Conservation (phyloP, 2,888 invertebrate genomes). For the Nomada fucata region DNA sequence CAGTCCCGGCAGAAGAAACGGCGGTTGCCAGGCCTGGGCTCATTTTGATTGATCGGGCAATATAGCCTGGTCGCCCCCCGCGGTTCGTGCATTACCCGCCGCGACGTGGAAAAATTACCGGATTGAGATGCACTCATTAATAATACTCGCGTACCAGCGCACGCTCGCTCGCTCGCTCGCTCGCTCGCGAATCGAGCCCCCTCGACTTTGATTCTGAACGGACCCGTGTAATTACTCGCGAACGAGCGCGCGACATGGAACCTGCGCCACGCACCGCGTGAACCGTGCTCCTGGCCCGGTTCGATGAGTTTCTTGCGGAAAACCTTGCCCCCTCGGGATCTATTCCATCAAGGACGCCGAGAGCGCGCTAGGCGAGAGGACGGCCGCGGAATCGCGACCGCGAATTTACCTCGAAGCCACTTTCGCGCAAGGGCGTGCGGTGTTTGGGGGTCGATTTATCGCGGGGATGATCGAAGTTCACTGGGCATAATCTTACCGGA, state of each 20-base stretch:
- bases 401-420: background rate
- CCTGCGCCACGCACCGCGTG: background rate
- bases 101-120: conserved; percentile 83
- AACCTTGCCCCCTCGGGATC: conserved; percentile 9
- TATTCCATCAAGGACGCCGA: conserved; percentile 7
- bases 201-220: conserved; percentile 61
- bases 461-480: background rate
- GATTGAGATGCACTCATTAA: conserved; percentile 84
- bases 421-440: background rate
- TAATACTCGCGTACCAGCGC: conserved; percentile 74
- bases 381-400: background rate
- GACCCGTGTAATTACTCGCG: conserved; percentile 53
- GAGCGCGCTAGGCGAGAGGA: background rate
- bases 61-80: conserved; percentile 82
- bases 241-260: conserved; percentile 48
- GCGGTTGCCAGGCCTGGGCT: conserved; percentile 76
- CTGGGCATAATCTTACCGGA: background rate
- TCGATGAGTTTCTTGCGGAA: conserved; percentile 24
- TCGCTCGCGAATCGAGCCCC: conserved; percentile 52
- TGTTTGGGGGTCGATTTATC: background rate
- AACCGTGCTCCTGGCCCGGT: conserved; percentile 5
- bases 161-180: conserved; percentile 30
- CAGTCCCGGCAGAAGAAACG: conserved; percentile 50
- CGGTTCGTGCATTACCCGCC: conserved; percentile 81
- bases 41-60: conserved; percentile 83